These are phyloP conservation scores for Hypothenemus hampei DNA, from an alignment of 1,140 invertebrate species.

Conservation along the genomic window DNA sequence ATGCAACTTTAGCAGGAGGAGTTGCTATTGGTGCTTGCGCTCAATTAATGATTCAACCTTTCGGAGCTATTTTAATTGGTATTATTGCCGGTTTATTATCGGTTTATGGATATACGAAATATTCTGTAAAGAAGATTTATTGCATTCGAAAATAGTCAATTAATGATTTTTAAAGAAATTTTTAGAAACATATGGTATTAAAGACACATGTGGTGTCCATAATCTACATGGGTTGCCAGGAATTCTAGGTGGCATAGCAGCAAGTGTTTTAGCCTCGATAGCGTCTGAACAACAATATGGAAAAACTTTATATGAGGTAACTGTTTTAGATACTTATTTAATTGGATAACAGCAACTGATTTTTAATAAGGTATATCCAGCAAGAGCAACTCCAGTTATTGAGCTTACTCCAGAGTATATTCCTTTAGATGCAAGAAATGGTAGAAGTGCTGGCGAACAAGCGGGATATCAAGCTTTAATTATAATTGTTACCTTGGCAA, in stretches of 20 bases:
- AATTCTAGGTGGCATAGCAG: conserved; percentile 74
- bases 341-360: not conserved
- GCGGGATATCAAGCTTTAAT: conserved; percentile 74
- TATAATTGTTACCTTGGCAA: conserved; percentile 61
- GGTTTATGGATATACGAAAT: conserved; percentile 76
- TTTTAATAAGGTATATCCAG: conserved; percentile 50
- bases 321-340: not conserved
- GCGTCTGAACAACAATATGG: conserved; percentile 55
- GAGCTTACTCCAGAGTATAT: conserved; percentile 19
- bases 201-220: conserved; percentile 93
- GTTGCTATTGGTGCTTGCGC: conserved; percentile 60
- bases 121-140: no score
- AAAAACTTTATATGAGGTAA: conserved; percentile 50
- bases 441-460: conserved; percentile 63
- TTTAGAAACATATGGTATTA: conserved; percentile 65
- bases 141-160: no score
- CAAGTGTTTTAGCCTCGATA: conserved; percentile 68
- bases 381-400: conserved; percentile 41
- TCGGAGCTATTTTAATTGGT: conserved; percentile 80
- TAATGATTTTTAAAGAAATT: conserved; percentile 56
- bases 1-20: conserved; percentile 82
- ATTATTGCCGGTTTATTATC: conserved; percentile 74
- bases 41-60: conserved; percentile 82
- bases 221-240: conserved; percentile 96
- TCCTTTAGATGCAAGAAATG: conserved; percentile 45